Percentiles rank a stretch among this genome's conserved stretches.
These are phyloP conservation scores for Trypoxylon attenuatum DNA, from an alignment of 2,888 invertebrate species.

Conservation along the genomic window DNA sequence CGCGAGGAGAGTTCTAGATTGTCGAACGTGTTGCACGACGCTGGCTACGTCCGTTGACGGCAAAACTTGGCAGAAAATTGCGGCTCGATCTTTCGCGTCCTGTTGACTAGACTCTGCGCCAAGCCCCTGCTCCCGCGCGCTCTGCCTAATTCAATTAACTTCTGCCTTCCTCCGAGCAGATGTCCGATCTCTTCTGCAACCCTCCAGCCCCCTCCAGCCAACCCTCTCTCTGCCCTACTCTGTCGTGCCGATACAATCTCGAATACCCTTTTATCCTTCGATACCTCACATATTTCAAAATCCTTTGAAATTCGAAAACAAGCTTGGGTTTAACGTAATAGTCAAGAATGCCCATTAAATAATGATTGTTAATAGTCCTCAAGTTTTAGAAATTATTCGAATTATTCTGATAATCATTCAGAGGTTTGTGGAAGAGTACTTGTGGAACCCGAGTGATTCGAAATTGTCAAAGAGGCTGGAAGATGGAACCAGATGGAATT, in stretches of 20 bases:
- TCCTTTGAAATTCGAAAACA: too few species aligned
- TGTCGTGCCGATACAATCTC: conserved; percentile 19
- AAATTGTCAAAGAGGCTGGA: too few species aligned
- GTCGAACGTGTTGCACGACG: conserved; percentile 46
- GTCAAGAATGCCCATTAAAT: too few species aligned
- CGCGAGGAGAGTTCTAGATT: conserved; percentile 28
- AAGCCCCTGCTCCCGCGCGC: conserved; percentile 38
- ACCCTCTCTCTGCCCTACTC: not conserved
- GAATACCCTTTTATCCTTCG: conserved; percentile 1
- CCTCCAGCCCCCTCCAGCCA: conserved; percentile 1
- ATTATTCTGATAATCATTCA: too few species aligned
- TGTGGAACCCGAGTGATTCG: too few species aligned
- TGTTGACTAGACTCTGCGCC: conserved; percentile 22
- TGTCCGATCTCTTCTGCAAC: conserved; percentile 5
- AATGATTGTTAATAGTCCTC: too few species aligned
- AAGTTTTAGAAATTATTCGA: too few species aligned
- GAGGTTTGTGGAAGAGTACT: too few species aligned
- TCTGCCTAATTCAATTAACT: conserved; percentile 62
- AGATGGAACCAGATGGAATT: too few species aligned
- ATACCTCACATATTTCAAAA: too few species aligned
- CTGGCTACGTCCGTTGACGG: conserved; percentile 22
- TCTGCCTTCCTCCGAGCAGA: conserved; percentile 35
- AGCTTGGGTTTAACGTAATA: too few species aligned
- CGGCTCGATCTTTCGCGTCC: conserved; percentile 26
- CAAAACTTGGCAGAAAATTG: conserved; percentile 47